Evolutionary conservation across 2,888 invertebrate genomes (phyloP), one percentile per base, ranked within the genome.

Genomic region (Euplagia quadripunctaria): DNA sequence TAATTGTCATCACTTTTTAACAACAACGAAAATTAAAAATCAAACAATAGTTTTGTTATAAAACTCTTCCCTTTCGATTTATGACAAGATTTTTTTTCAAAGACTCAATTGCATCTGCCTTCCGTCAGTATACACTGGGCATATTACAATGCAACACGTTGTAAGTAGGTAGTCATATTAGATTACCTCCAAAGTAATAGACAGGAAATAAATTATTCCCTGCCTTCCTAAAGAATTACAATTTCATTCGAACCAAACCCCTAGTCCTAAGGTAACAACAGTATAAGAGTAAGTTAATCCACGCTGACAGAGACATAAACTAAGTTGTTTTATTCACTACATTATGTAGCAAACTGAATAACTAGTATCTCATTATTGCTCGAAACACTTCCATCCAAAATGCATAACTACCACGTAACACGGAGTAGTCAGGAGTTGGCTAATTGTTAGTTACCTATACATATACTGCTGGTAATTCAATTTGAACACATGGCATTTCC

Each of bases 401-500:
- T 73, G 82, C 84, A 75, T 83, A 76, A 79, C 73, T 75, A 71
- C 65, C 72, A 69, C 64, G 41, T 49, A 71, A 73, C 70, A 49
- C 76, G 11, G 46, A 42, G 55, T 43, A 72, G 12, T 66, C 61
- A 64, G 55, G 52, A 71, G 68, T 79, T 70, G 58, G 73, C 58
- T 83, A 77, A 85, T 81, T 83, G 76, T 83, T 76, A 76, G 75
- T 82, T 82, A 72, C 71, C 76, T 77, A 74, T 83, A 79, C 81
- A 83, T 80, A 77, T 78, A 80, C 71, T 70, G 84, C 71, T 70
- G 84, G 76, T 73, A 66, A 61, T 77, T 76, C 70, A 77, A 83
- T 81, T 83, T 70, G 79, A 81, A 83, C 83, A 83, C 75, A 64
- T 83, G 85, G 78, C 66, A 64, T 83, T 85, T 83, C 85, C 76